Base-by-base conservation (phyloP, 2,113 vertebrate species). In the Menidia beryllina region DNA sequence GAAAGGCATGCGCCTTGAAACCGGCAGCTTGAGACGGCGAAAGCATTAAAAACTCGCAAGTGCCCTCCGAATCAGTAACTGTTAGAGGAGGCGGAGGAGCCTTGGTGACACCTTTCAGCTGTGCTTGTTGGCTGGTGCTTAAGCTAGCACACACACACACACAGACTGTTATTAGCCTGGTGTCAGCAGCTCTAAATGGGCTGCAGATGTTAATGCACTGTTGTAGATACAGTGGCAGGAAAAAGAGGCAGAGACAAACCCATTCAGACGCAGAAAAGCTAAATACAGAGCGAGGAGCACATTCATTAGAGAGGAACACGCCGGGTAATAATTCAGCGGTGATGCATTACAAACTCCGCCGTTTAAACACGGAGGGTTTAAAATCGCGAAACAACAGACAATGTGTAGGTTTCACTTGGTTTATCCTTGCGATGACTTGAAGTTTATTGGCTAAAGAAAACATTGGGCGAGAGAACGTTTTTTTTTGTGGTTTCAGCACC, bases 191-290 rank as follows among this genome's bases (percentile, higher is more conserved):
- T 75, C 79, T 88, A 91, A 92, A 92, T 91, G 88, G 84, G 81
- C 86, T 90, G 86, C 93, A 93, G 91, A 93, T 94, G 91, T 93
- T 91, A 91, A 91, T 82, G 87, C 86, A 82, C 76, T 81, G 88
- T 88, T 91, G 88, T 77, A 86, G 88, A 92, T 89, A 87, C 87
- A 91, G 86, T 79, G 81, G 86, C 78, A 79, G 79, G 79, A 79
- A 82, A 85, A 87, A 81, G 73, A 80, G 68, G 77, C 83, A 75
- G 83, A 83, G 85, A 90, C 63, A 39, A 73, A 88, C 72, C 76
- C 53, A 70, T 82, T 86, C 76, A 72, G 62, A 85, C 65, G 58
- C 62, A 59, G 83, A 51, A 76, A 71, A 80, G 78, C 73, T 73
- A 79, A 72, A 84, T 57, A 67, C 69, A 81, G 65, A 70, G 72